phyloP scores from a whole-genome alignment of 2,113 vertebrate species.

The Jacana jacana region DNA sequence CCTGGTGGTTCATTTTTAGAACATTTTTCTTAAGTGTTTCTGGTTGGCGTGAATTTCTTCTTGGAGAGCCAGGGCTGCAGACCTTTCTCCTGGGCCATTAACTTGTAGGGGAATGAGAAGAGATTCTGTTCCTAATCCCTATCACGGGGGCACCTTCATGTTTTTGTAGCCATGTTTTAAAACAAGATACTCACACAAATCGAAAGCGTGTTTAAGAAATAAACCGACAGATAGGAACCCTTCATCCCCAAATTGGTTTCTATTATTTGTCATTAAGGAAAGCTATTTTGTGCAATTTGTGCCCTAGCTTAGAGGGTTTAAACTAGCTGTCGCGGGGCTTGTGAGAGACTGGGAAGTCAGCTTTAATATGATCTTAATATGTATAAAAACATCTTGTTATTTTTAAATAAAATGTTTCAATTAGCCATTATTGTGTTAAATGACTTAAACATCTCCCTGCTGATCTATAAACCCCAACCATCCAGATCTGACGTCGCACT shows the following conservation, averaged over 20 bases:
- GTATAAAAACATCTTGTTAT: not conserved
- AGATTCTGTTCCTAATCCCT: not conserved
- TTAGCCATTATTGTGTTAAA: not conserved
- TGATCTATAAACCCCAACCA: not conserved
- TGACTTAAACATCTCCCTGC: conserved; percentile 4
- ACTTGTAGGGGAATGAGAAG: not conserved
- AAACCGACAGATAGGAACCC: not conserved
- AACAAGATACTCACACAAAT: not conserved
- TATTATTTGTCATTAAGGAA: not conserved
- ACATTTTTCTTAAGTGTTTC: not conserved
- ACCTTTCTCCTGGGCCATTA: not conserved
- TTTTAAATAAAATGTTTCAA: not conserved
- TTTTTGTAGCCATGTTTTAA: not conserved
- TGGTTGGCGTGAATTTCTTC: not conserved
- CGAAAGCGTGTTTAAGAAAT: not conserved
- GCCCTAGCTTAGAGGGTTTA: not conserved
- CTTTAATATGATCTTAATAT: not conserved
- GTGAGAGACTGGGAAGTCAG: not conserved
- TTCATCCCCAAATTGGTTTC: not conserved
- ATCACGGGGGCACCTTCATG: not conserved
- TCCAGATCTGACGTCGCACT: not conserved
- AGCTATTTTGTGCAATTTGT: not conserved
- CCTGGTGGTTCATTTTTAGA: not conserved
- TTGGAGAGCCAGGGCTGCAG: not conserved
- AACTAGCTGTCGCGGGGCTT: not conserved